Evolutionary conservation across 2,113 vertebrate species (phyloP).

Genomic region (Oceanodroma tethys): DNA sequence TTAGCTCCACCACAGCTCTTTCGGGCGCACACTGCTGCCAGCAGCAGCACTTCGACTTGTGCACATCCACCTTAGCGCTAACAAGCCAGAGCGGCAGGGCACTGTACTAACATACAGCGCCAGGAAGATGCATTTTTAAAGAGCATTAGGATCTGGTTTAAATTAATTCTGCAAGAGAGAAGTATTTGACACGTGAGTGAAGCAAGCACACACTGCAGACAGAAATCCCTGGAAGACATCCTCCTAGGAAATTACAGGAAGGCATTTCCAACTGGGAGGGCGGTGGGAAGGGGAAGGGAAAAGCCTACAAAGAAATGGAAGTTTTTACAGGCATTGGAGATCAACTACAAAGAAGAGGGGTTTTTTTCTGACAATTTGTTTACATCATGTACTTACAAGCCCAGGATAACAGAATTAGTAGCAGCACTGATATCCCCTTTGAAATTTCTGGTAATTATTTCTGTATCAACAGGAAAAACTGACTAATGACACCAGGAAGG

Average conservation of each 20-base stretch:
- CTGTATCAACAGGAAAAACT: constrained; percentile 41
- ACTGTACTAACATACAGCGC: fast-evolving
- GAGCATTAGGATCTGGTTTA: not conserved
- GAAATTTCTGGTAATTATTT: constrained; percentile 32
- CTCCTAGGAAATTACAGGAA: constrained; percentile 19
- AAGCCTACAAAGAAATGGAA: constrained; percentile 52
- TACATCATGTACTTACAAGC: not conserved
- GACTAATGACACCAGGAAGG: constrained; percentile 52
- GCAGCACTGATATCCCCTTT: not conserved
- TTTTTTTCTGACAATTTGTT: constrained; percentile 20
- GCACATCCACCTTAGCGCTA: fast-evolving
- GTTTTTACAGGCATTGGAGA: not conserved
- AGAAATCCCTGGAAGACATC: constrained; percentile 20
- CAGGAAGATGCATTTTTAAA: not conserved
- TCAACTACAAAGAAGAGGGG: constrained; percentile 18
- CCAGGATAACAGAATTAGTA: not conserved
- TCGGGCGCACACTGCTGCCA: fast-evolving
- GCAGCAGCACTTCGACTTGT: not conserved
- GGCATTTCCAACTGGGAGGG: constrained; percentile 25
- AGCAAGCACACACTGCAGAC: not conserved
- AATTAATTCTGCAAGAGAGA: not conserved
- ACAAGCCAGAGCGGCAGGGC: not conserved
- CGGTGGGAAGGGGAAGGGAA: constrained; percentile 17
- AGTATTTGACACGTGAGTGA: fast-evolving
- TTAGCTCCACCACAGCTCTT: not conserved